phyloP scores from a whole-genome alignment of 2,888 invertebrate species.

The Rhaphigaster nebulosa region DNA sequence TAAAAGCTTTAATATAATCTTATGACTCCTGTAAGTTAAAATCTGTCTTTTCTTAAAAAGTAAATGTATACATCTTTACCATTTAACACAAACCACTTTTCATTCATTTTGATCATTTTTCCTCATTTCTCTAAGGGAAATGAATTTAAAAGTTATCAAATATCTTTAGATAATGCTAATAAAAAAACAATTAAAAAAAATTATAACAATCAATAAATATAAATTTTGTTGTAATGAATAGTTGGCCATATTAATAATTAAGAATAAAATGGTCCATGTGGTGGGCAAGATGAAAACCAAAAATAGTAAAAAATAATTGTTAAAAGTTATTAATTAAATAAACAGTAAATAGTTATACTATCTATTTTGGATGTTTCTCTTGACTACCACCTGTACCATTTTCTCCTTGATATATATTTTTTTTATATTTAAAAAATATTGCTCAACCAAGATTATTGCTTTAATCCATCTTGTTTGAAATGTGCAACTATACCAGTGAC shows the following conservation, averaged over 20 bases:
- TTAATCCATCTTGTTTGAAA: background rate
- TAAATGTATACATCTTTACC: background rate
- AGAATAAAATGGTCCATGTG: background rate
- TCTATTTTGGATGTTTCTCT: background rate
- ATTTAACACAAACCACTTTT: background rate
- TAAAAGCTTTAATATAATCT: background rate
- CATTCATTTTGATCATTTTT: background rate
- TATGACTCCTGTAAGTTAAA: background rate
- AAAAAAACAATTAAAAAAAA: background rate
- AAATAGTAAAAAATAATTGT: background rate
- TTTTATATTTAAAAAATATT: background rate
- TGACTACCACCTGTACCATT: background rate
- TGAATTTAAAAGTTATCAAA: background rate
- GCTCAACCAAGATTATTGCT: background rate
- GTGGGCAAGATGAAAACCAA: background rate
- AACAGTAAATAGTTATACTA: background rate
- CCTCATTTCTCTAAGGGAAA: background rate
- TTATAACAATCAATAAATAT: background rate
- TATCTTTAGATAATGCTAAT: background rate
- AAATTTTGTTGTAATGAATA: background rate
- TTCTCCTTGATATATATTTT: background rate
- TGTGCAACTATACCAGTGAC: background rate
- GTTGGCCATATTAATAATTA: background rate
- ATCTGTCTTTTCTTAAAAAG: background rate
- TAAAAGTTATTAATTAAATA: background rate